These are phyloP conservation scores for Bilobella aurantiaca DNA, from an alignment of 1,140 invertebrate species.

Conservation along the genomic window DNA sequence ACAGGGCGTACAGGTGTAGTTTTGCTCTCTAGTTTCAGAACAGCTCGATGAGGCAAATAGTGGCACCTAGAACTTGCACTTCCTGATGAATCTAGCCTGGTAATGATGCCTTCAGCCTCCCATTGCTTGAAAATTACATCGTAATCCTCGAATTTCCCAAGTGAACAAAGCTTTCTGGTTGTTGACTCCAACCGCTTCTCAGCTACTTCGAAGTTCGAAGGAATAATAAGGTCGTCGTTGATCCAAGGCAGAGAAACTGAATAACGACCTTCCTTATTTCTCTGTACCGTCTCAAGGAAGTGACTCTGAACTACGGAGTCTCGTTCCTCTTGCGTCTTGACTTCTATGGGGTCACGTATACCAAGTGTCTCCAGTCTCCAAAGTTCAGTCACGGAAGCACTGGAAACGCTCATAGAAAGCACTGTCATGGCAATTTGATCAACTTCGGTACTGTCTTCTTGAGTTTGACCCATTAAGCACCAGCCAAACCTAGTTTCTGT, in stretches of 20 bases:
- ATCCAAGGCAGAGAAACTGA: constrained; percentile 37
- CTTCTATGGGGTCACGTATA: constrained; percentile 38
- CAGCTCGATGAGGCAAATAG: constrained; percentile 37
- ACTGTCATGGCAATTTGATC: constrained; percentile 5
- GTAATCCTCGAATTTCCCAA: constrained; percentile 36
- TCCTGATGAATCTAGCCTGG: constrained; percentile 31
- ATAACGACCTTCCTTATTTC: constrained; percentile 34
- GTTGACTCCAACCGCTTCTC: constrained; percentile 26
- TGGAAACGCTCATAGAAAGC: constrained; percentile 4
- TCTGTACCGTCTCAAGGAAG: constrained; percentile 35
- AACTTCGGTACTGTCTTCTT: background rate
- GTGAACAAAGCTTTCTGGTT: constrained; percentile 32
- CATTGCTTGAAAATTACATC: constrained; percentile 37
- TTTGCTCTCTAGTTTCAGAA: constrained; percentile 30
- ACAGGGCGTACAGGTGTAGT: constrained; percentile 38
- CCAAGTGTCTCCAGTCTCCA: constrained; percentile 39
- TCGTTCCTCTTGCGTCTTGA: constrained; percentile 28
- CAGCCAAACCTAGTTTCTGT: constrained; percentile 18
- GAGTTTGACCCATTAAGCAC: background rate
- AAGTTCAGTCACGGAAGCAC: constrained; percentile 35
- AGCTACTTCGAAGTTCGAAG: constrained; percentile 30
- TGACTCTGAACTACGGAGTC: constrained; percentile 31
- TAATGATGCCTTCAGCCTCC: constrained; percentile 35
- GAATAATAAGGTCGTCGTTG: constrained; percentile 31
- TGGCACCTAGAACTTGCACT: constrained; percentile 23